Evolutionary conservation across 2,797 vertebrate species (phyloP).

Genomic region (Nannoperca australis): DNA sequence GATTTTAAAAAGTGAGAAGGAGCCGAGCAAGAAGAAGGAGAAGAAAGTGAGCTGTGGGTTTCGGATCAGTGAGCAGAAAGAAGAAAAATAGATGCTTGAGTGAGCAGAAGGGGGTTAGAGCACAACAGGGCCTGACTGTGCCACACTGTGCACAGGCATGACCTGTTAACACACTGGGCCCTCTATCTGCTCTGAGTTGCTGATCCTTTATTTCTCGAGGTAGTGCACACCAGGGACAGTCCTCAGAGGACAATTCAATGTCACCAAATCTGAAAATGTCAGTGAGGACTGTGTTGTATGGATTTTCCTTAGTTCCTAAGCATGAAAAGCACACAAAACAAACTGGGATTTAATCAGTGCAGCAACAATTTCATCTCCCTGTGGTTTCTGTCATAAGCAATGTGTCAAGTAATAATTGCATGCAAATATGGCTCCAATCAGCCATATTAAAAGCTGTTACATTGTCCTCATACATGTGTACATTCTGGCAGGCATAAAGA

Average conservation of each 20-base stretch:
- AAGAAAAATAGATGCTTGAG: slow-evolving; percentile 9
- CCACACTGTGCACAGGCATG: slow-evolving; percentile 11
- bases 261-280: background rate
- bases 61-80: slow-evolving; percentile 3
- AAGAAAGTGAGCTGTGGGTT: slow-evolving; percentile 1
- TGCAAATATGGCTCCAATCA: slow-evolving; percentile 11
- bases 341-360: slow-evolving; percentile 9
- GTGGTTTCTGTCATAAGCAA: slow-evolving; percentile 15
- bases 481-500: slow-evolving; percentile 26
- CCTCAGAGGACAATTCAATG: slow-evolving; percentile 30
- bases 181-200: slow-evolving; percentile 28
- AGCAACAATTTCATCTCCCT: background rate
- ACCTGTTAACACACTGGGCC: slow-evolving; percentile 8
- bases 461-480: background rate
- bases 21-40: background rate
- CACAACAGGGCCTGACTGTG: slow-evolving; percentile 7
- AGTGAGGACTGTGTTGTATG: background rate
- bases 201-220: slow-evolving; percentile 30
- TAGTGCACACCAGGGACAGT: background rate
- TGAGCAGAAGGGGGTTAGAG: slow-evolving; percentile 12
- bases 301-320: background rate
- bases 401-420: background rate
- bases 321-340: background rate
- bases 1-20: background rate
- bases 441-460: background rate